A percentile compares a stretch with the other conserved stretches of the same genome.
Evolutionary conservation across 2,113 vertebrate genomes (phyloP).

Genomic region (Macrotis lagotis): DNA sequence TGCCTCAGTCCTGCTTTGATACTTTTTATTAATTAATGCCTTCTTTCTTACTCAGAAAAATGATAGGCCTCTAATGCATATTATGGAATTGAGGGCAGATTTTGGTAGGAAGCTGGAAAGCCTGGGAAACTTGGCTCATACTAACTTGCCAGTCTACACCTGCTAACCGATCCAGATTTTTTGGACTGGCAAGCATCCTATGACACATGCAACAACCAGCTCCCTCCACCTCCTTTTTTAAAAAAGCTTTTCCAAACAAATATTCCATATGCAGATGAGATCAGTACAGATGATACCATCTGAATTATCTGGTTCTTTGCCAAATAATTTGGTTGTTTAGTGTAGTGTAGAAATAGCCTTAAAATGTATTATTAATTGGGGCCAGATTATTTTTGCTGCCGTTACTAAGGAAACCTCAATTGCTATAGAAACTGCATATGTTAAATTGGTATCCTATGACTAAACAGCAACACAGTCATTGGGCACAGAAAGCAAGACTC

Average conservation of each 20-base stretch:
- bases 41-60: neutral
- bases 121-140: neutral
- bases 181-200: neutral
- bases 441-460: constrained; percentile 70
- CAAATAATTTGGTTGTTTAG: constrained; percentile 61
- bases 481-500: constrained; percentile 55
- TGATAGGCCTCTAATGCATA: neutral
- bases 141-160: neutral
- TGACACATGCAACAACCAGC: neutral
- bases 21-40: neutral
- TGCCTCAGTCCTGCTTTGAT: neutral
- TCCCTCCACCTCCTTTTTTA: neutral
- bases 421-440: constrained; percentile 80
- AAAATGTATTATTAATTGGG: constrained; percentile 80
- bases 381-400: constrained; percentile 76
- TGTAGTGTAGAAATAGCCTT: constrained; percentile 66
- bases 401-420: constrained; percentile 80
- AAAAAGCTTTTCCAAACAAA: constrained; percentile 46
- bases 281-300: constrained; percentile 58
- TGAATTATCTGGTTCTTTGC: constrained; percentile 65
- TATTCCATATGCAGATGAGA: constrained; percentile 47
- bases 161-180: neutral
- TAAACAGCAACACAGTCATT: constrained; percentile 65
- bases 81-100: neutral
- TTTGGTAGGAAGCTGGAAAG: neutral